These are phyloP conservation scores for Congeria kusceri DNA, from an alignment of 2,888 invertebrate species.

Conservation along the genomic window DNA sequence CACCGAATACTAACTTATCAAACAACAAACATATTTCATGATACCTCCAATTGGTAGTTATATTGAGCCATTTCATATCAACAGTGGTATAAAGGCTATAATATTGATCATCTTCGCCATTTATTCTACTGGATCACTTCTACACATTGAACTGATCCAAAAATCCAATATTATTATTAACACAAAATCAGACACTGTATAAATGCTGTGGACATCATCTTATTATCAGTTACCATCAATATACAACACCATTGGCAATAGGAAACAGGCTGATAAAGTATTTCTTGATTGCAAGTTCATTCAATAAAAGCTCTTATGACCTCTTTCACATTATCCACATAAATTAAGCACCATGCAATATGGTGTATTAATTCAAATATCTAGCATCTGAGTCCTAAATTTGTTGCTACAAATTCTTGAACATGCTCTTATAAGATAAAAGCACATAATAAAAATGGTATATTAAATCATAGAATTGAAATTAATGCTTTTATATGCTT, in stretches of 20 bases:
- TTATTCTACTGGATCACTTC: constrained; percentile 39
- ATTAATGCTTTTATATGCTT: constrained; percentile 8
- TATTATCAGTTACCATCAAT: constrained; percentile 18
- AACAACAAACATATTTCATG: too few relatives aligned
- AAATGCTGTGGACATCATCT: constrained; percentile 14
- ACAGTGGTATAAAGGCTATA: constrained; percentile 38
- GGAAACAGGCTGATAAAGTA: not conserved
- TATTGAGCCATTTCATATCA: constrained; percentile 21
- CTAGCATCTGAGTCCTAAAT: not conserved
- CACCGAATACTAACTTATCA: too few relatives aligned
- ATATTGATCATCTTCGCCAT: constrained; percentile 43
- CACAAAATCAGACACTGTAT: constrained; percentile 1
- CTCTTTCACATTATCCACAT: constrained; percentile 52
- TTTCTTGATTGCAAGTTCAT: constrained; percentile 17
- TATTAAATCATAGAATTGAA: too few relatives aligned
- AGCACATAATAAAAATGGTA: too few relatives aligned
- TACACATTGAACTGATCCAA: constrained; percentile 44
- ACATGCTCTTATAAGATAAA: not conserved
- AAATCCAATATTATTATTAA: constrained; percentile 41
- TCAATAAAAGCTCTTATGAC: constrained; percentile 43
- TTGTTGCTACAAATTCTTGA: not conserved
- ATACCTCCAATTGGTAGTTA: too few relatives aligned
- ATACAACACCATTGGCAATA: not conserved
- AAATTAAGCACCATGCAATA: constrained; percentile 44
- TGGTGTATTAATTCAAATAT: not conserved